Base-by-base conservation (phyloP, 2,888 invertebrate genomes). In the Biston stratarius region DNA sequence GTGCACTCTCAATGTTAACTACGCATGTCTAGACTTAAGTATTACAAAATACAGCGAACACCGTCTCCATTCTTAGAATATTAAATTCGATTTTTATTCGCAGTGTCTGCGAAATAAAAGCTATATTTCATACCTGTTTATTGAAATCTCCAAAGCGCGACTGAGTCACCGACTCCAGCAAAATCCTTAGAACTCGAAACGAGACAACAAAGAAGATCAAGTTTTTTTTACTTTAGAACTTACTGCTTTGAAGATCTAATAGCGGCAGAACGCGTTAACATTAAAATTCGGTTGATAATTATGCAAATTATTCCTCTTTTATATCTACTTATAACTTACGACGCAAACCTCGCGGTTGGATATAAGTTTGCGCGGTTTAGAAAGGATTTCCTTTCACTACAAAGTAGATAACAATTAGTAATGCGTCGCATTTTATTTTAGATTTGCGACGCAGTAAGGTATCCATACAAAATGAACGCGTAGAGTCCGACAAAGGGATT, bases 11-110 rank as follows among this genome's bases (percentile, higher is more conserved):
- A 69, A 76, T 73, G 82, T 80, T 75, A 78, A 75, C 77, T 76
- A 85, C 83, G 84, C 81, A 81, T 63, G 88, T 88, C 87, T 88
- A 88, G 88, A 88, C 85, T 74, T 69, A 64, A 70, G 70, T 70
- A 72, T 71, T 74, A 72, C 72, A 73, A 73, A 70, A 72, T 76
- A 71, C 68, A 53, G 56, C 49, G 61, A 60, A 67, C 60, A 67
- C 59, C 57, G 57, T 59, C 40, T 67, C 58, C 67, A 64, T 71
- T 67, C 59, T 53, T 53, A 15, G 14, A 47, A 47, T 55, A 42
- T 42, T 33, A 7, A 12, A 42, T 11, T 42, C 24, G 34, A 36
- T 44, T 58, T 44, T 49, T 45, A 40, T 52, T 66, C 53, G 36
- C 44, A 36, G 24, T 33, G 7, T 53, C 38, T 61, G 40, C 34